phyloP scores from a whole-genome alignment of 2,888 invertebrate species.

The Aspidapion aeneum region DNA sequence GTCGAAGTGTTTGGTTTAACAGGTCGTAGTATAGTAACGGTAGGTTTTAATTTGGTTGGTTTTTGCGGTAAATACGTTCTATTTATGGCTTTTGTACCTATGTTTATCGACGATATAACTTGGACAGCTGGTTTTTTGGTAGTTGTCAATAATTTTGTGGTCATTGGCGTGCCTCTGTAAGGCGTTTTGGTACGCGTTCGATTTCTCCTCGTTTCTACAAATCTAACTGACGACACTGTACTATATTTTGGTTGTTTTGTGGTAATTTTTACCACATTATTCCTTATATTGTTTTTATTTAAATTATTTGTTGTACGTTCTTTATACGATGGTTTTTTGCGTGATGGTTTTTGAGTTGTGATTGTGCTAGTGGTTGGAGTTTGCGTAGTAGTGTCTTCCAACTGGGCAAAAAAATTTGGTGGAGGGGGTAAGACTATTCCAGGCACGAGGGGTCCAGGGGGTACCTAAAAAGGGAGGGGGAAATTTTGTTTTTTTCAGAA shows the following conservation, averaged over 20 bases:
- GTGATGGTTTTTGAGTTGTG: constrained; percentile 5
- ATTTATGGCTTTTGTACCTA: constrained; percentile 19
- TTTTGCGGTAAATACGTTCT: constrained; percentile 24
- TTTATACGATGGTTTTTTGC: neutral
- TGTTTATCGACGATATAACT: constrained; percentile 46
- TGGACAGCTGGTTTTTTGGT: constrained; percentile 45
- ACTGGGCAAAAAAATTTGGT: constrained; percentile 77
- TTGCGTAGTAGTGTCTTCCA: constrained; percentile 52
- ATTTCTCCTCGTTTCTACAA: neutral
- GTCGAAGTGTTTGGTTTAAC: constrained; percentile 44
- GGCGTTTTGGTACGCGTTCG: constrained; percentile 9
- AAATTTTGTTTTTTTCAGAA: neutral
- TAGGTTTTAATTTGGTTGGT: constrained; percentile 27
- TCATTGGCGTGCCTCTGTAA: constrained; percentile 1
- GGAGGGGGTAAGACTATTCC: constrained; percentile 87
- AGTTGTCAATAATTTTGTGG: constrained; percentile 36
- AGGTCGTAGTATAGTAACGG: constrained; percentile 43
- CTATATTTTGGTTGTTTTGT: neutral
- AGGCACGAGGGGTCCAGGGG: constrained; percentile 71
- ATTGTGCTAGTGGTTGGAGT: constrained; percentile 30
- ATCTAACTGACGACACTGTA: neutral
- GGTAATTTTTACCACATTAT: neutral
- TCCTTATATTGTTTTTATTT: neutral
- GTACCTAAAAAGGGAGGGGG: constrained; percentile 47
- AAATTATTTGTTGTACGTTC: too few relatives aligned